phyloP scores from a whole-genome alignment of 2,888 invertebrate species.

The Drosophila borborema region DNA sequence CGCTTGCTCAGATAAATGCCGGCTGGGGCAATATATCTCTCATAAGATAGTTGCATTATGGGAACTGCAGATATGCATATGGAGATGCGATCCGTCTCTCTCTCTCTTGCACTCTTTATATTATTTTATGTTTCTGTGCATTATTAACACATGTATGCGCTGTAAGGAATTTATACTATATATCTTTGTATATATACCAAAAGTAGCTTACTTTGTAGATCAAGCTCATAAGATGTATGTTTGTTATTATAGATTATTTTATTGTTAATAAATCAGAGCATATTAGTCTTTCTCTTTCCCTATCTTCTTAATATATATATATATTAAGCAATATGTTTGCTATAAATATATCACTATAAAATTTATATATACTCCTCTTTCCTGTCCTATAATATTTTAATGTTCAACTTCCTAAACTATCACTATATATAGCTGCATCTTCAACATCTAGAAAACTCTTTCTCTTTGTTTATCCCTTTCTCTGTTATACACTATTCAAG shows the following conservation, averaged over 20 bases:
- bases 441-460: background rate
- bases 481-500: background rate
- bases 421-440: background rate
- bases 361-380: background rate
- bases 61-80: background rate
- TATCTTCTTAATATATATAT: background rate
- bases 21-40: conserved; percentile 12
- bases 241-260: background rate
- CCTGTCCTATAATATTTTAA: background rate
- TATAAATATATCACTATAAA: background rate
- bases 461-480: background rate
- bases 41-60: background rate
- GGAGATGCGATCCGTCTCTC: background rate
- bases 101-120: background rate
- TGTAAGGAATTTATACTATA: no score
- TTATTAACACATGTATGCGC: background rate
- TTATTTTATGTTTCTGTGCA: background rate
- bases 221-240: background rate
- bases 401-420: background rate
- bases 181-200: background rate
- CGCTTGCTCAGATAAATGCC: conserved; percentile 20
- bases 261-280: background rate
- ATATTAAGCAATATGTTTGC: no score
- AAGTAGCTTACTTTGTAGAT: background rate
- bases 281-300: background rate